A percentile compares a stretch with the other conserved stretches of the same genome.
These are phyloP conservation scores for Seladonia tumulorum DNA, from an alignment of 2,888 invertebrate genomes.

Conservation along the genomic window DNA sequence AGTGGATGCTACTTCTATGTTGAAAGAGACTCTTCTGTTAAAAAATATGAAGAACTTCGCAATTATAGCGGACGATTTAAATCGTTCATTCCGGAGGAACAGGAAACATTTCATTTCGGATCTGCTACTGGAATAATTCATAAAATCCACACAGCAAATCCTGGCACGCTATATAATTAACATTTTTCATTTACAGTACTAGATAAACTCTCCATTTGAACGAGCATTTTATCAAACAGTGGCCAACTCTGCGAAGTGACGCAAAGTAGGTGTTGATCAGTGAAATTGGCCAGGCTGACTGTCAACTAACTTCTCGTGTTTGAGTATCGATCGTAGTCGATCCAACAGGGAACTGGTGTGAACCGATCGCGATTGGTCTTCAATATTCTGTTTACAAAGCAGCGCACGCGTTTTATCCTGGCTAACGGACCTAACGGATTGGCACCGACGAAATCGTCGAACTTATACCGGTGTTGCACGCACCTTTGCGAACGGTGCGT, in stretches of 20 bases:
- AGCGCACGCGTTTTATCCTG: conserved; percentile 37
- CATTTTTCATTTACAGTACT: neutral
- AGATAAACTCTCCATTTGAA: neutral
- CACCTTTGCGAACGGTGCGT: conserved; percentile 2
- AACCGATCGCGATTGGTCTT: conserved; percentile 17
- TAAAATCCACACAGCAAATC: neutral
- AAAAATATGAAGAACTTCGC: neutral
- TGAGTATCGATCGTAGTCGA: conserved; percentile 54
- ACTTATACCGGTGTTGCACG: conserved; percentile 41
- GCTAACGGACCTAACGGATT: conserved; percentile 39
- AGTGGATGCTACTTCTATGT: no score
- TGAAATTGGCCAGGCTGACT: neutral
- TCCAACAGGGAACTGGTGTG: conserved; percentile 5
- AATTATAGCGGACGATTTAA: neutral
- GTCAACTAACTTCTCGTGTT: conserved; percentile 42
- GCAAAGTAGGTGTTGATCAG: neutral
- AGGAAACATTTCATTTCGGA: neutral
- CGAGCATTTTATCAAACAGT: neutral
- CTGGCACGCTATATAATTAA: neutral
- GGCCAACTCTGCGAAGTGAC: no score
- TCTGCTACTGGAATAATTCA: neutral
- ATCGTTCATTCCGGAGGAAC: neutral
- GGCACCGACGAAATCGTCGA: conserved; percentile 1
- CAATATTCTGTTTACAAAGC: conserved; percentile 49
- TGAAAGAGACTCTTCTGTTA: no score